phyloP scores from a whole-genome alignment of 2,797 vertebrate genomes.

The Helostoma temminkii region DNA sequence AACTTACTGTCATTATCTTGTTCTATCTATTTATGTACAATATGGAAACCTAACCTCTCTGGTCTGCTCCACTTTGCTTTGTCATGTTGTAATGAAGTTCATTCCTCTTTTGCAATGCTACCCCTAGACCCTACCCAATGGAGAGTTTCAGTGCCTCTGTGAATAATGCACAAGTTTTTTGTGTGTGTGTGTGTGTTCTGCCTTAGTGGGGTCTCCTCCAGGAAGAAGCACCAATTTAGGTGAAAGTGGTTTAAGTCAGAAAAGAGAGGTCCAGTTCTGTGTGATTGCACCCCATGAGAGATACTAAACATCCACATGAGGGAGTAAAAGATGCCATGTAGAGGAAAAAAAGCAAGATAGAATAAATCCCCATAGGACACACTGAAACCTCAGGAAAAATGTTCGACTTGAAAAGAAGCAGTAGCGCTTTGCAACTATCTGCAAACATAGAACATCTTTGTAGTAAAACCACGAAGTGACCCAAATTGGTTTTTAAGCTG shows the following conservation, averaged over 20 bases:
- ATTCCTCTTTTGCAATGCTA: conserved; percentile 7
- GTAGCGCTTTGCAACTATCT: conserved; percentile 14
- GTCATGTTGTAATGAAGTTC: conserved; percentile 29
- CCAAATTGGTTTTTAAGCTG: background rate
- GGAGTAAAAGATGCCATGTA: conserved; percentile 29
- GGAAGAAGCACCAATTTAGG: conserved; percentile 46
- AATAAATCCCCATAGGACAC: conserved; percentile 20
- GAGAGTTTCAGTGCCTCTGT: conserved; percentile 24
- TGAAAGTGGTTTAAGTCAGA: conserved; percentile 27
- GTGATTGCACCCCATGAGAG: conserved; percentile 48
- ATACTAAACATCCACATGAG: conserved; percentile 23
- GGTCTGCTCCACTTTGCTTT: conserved; percentile 48
- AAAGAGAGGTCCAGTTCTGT: conserved; percentile 28
- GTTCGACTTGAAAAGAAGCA: conserved; percentile 20
- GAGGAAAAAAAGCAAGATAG: conserved; percentile 17
- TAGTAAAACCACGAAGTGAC: background rate
- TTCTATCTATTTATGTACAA: background rate
- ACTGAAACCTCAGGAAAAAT: conserved; percentile 26
- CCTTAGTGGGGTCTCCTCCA: conserved; percentile 29
- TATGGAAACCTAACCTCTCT: conserved; percentile 13
- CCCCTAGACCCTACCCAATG: conserved; percentile 13
- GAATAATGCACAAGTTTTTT: conserved; percentile 18
- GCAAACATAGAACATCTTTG: background rate
- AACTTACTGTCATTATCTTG: background rate
- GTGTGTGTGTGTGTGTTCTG: conserved; percentile 19